Evolutionary conservation across 1,140 invertebrate species (phyloP).

Genomic region (Whitmania pigra): DNA sequence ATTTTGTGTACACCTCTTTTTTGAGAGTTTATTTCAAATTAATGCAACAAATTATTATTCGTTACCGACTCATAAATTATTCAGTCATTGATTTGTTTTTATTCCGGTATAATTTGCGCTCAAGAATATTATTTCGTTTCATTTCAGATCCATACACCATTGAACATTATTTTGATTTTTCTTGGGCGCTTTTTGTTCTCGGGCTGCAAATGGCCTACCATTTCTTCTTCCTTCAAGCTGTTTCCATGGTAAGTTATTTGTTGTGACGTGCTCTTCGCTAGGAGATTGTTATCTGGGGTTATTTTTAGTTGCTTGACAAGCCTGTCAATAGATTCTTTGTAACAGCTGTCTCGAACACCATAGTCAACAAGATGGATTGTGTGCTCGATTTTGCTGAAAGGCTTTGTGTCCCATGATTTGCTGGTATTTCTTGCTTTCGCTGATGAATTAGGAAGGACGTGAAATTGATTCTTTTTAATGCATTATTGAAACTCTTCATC

Average conservation of each 20-base stretch:
- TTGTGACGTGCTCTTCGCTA: neutral
- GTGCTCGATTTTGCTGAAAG: neutral
- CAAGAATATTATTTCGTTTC: slow-evolving; percentile 17
- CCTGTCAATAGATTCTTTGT: neutral
- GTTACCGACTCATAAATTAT: too few relatives aligned
- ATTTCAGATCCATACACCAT: slow-evolving; percentile 68
- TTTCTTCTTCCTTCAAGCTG: slow-evolving; percentile 64
- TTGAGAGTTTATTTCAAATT: neutral
- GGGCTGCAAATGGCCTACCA: slow-evolving; percentile 73
- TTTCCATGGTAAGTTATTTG: slow-evolving; percentile 64
- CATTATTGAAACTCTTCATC: too few relatives aligned
- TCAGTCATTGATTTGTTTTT: neutral
- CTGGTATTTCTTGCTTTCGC: neutral
- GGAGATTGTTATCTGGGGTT: neutral
- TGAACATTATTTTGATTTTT: slow-evolving; percentile 64
- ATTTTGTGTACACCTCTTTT: neutral
- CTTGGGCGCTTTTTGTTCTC: slow-evolving; percentile 68
- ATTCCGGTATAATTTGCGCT: neutral
- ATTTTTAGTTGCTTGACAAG: neutral
- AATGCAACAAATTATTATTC: too few relatives aligned
- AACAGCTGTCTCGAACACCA: neutral
- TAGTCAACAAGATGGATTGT: neutral
- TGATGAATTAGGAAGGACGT: too few relatives aligned
- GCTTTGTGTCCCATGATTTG: neutral
- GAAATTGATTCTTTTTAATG: too few relatives aligned